A percentile compares a stretch with the other conserved stretches of the same genome.
phyloP scores from a whole-genome alignment of 2,797 vertebrate species.

The Sebastes trivittatus region DNA sequence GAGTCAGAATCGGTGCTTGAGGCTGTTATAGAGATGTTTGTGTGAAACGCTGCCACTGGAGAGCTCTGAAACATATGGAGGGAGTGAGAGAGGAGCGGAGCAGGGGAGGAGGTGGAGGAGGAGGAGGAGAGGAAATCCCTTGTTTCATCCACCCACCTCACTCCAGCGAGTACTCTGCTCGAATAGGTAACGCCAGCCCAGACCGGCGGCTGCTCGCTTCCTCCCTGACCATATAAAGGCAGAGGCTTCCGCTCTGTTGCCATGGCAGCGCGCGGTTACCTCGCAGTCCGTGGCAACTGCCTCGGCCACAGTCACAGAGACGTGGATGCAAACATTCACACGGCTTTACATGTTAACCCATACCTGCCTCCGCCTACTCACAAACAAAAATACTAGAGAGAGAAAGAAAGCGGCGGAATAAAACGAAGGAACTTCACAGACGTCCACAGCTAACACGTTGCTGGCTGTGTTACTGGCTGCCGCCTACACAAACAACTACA shows the following conservation, averaged over 20 bases:
- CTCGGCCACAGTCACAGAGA: slow-evolving; percentile 52
- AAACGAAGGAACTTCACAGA: slow-evolving; percentile 38
- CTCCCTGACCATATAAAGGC: slow-evolving; percentile 66
- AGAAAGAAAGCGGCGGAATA: slow-evolving; percentile 3
- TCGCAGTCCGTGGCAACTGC: slow-evolving; percentile 66
- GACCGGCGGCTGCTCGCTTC: slow-evolving; percentile 51
- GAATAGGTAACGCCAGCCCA: slow-evolving; percentile 45
- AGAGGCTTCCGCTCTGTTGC: slow-evolving; percentile 69
- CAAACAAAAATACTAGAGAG: slow-evolving; percentile 49
- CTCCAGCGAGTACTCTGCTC: slow-evolving; percentile 43
- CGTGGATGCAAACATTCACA: slow-evolving; percentile 31
- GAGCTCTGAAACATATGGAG: slow-evolving; percentile 54
- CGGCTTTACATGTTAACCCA: slow-evolving; percentile 41
- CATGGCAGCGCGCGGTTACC: slow-evolving; percentile 64
- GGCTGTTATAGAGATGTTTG: slow-evolving; percentile 55
- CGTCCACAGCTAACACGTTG: slow-evolving; percentile 7
- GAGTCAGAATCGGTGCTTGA: slow-evolving; percentile 1
- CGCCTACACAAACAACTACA: slow-evolving; percentile 60
- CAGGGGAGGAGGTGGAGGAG: slow-evolving; percentile 43
- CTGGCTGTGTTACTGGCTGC: slow-evolving; percentile 30
- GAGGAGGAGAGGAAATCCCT: slow-evolving; percentile 75
- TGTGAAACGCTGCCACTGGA: slow-evolving; percentile 53
- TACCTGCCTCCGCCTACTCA: slow-evolving; percentile 63
- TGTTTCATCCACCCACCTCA: slow-evolving; percentile 72
- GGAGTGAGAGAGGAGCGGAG: slow-evolving; percentile 30